phyloP scores from a whole-genome alignment of 2,888 invertebrate species.

The Dendrolimus pini region DNA sequence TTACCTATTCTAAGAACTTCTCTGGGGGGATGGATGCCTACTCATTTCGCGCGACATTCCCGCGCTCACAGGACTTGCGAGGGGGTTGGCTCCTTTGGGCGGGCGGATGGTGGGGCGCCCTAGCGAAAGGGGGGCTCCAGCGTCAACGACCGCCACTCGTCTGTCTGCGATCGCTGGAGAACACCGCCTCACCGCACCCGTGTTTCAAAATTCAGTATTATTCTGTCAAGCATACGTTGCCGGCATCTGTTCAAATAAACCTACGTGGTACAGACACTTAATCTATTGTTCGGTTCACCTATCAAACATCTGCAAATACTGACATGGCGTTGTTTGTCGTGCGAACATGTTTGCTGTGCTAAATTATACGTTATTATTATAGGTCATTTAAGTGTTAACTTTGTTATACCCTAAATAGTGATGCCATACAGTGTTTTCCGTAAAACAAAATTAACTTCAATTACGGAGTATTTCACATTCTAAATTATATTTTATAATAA shows the following conservation, averaged over 20 bases:
- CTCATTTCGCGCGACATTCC: slow-evolving; percentile 30
- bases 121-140: slow-evolving; percentile 49
- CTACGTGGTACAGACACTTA: background rate
- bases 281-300: background rate
- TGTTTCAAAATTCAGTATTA: slow-evolving; percentile 33
- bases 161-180: slow-evolving; percentile 56
- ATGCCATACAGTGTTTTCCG: too few species aligned
- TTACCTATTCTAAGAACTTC: too few species aligned
- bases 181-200: slow-evolving; percentile 48
- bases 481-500: too few species aligned
- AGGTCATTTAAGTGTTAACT: too few species aligned
- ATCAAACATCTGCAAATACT: too few species aligned
- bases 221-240: slow-evolving; percentile 7
- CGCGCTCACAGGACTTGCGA: slow-evolving; percentile 22
- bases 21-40: too few species aligned
- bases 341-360: too few species aligned
- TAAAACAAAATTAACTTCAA: too few species aligned
- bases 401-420: too few species aligned
- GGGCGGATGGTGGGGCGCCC: slow-evolving; percentile 63
- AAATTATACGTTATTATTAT: too few species aligned
- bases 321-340: too few species aligned
- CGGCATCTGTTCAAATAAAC: background rate
- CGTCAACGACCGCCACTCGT: slow-evolving; percentile 74
- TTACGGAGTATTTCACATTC: too few species aligned
- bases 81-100: slow-evolving; percentile 54